Conservation (phyloP, 2,888 invertebrate genomes). For the Drosophila silvestris region DNA sequence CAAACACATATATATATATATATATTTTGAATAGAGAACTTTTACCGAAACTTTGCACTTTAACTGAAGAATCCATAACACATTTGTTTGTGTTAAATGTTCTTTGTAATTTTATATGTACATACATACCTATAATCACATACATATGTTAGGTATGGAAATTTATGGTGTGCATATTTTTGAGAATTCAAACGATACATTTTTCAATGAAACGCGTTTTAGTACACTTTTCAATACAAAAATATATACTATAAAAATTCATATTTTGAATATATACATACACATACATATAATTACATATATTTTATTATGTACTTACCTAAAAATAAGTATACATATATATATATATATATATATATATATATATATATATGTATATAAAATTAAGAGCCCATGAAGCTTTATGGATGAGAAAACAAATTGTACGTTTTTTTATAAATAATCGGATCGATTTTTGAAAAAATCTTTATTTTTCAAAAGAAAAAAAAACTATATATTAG, state of each 20-base stretch:
- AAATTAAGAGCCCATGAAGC: constrained; percentile 53
- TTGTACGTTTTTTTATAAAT: constrained; percentile 12
- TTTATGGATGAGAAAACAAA: constrained; percentile 53
- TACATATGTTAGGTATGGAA: constrained; percentile 45
- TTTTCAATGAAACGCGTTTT: constrained; percentile 69
- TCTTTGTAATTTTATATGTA: constrained; percentile 74
- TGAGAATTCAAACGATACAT: constrained; percentile 64
- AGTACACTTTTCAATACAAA: constrained; percentile 54
- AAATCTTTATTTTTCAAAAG: neutral
- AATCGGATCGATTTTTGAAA: constrained; percentile 15
- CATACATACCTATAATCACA: constrained; percentile 7
- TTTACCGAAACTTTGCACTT: constrained; percentile 64
- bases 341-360: constrained; percentile 18
- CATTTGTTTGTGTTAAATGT: constrained; percentile 53
- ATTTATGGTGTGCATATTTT: constrained; percentile 63
- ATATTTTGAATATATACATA: constrained; percentile 54
- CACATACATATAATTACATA: constrained; percentile 35
- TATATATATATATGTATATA: neutral
- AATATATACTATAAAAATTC: constrained; percentile 25
- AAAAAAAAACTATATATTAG: constrained; percentile 10
- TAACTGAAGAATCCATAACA: constrained; percentile 25
- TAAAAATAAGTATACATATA: constrained; percentile 20
- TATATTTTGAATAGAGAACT: constrained; percentile 75
- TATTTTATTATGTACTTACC: constrained; percentile 64
- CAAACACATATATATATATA: constrained; percentile 14